phyloP scores from a whole-genome alignment of 2,797 vertebrate genomes.

The Protosalanx chinensis region DNA sequence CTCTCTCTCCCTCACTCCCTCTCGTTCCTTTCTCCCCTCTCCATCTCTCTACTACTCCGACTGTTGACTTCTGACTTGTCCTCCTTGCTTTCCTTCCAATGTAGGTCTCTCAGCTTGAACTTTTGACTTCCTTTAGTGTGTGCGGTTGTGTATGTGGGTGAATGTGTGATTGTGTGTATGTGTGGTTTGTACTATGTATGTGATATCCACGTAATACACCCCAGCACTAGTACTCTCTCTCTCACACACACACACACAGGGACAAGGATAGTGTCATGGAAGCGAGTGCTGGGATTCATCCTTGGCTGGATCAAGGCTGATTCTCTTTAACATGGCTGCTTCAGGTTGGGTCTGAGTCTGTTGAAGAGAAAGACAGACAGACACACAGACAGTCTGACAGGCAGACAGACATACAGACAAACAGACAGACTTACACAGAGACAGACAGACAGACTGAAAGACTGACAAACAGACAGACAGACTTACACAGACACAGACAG shows the following conservation, averaged over 20 bases:
- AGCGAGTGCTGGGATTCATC: constrained; percentile 6
- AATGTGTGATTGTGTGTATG: constrained; percentile 39
- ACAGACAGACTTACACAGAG: background rate
- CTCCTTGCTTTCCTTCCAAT: background rate
- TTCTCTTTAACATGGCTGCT: constrained; percentile 47
- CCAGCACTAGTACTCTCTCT: too few relatives aligned
- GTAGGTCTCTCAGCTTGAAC: too few relatives aligned
- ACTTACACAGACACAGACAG: background rate
- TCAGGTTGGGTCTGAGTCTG: constrained; percentile 40
- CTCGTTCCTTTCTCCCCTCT: background rate
- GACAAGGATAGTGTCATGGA: background rate
- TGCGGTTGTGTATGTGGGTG: background rate
- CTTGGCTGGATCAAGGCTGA: constrained; percentile 28
- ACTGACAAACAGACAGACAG: background rate
- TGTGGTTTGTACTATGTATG: constrained; percentile 1
- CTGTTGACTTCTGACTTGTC: background rate
- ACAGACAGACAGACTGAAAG: background rate
- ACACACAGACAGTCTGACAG: too few relatives aligned
- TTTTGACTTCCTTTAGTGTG: background rate
- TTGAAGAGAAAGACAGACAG: constrained; percentile 7
- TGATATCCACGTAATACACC: too few relatives aligned
- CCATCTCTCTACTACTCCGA: background rate
- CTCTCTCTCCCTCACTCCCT: background rate
- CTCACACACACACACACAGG: constrained; percentile 5
- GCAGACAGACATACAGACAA: background rate